Evolutionary conservation across 2,113 vertebrate genomes (phyloP).

Genomic region (Chunga burmeisteri): DNA sequence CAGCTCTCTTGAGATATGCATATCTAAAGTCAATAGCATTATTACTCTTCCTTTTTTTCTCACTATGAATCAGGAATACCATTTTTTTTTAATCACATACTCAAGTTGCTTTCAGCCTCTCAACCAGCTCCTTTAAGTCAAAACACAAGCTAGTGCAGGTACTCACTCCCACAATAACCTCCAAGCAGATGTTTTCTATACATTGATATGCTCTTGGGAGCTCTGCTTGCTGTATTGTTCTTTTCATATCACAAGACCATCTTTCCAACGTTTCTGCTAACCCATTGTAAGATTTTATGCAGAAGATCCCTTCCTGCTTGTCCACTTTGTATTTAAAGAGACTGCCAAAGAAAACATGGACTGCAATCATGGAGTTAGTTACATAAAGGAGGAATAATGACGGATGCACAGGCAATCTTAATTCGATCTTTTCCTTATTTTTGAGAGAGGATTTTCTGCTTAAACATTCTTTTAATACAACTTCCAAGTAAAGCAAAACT

Average conservation of each 20-base stretch:
- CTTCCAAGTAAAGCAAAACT: neutral
- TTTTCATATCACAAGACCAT: neutral
- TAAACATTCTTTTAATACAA: neutral
- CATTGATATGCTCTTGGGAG: neutral
- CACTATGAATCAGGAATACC: neutral
- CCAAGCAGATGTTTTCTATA: neutral
- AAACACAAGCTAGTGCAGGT: neutral
- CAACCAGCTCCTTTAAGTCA: neutral
- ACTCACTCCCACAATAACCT: neutral
- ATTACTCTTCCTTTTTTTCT: neutral
- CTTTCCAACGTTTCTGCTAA: neutral
- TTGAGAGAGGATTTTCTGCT: neutral
- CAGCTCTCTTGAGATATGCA: neutral
- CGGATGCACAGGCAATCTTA: neutral
- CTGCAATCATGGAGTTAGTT: neutral
- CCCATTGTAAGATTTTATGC: neutral
- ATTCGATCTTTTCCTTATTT: neutral
- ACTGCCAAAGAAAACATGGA: neutral
- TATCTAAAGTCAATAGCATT: neutral
- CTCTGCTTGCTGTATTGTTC: neutral
- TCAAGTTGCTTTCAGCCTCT: neutral
- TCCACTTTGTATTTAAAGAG: neutral
- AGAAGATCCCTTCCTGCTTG: neutral
- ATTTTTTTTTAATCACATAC: neutral
- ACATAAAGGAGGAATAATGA: neutral